Evolutionary conservation across 1,140 invertebrate species (phyloP), one percentile per base, ranked within the genome.

Genomic region (Papilio polyxenes): DNA sequence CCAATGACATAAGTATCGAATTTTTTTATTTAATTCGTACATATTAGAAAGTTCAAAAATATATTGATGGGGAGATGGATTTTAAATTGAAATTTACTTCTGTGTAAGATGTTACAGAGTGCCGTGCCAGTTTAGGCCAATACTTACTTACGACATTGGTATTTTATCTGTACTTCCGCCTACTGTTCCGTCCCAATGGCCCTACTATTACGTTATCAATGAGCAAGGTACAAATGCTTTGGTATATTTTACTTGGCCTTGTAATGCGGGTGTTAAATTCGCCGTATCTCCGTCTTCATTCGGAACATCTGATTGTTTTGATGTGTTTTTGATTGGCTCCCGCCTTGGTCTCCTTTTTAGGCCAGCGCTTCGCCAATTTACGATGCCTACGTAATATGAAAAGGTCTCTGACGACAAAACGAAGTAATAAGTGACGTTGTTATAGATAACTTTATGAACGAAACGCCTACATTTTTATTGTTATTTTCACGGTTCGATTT

Each of bases 291-390:
- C 86, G 83, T 51, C 72, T 51, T 75, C 82, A 40, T 82, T 80
- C 17, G 20, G 48, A 76, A 78, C 82, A 82, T 75, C 49, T 84
- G 83, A 89, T 89, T 86, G 83, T 83, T 87, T 87, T 90, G 85
- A 91, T 91, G 89, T 59, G 87, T 85, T 89, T 89, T 89, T 89
- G 83, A 91, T 92, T 88, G 82, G 83, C 76, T 85, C 86, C 89
- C 86, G 89, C 83, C 83, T 86, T 86, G 82, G 77, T 82, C 75
- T 40, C 77, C 20, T 81, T 83, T 84, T 20, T 81, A 80, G 65
- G 81, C 79, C 23, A 81, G 13, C 78, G 10, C 76, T 81, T 56
- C 3, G 11, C 40, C 13, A 76, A 31, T 76, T 51, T 53, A 51
- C 10, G 17, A 74, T 31, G 20, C 65, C 65, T 69, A 65, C 20